Conservation (phyloP, 2,797 vertebrate genomes). For the Gobionotothen gibberifrons region DNA sequence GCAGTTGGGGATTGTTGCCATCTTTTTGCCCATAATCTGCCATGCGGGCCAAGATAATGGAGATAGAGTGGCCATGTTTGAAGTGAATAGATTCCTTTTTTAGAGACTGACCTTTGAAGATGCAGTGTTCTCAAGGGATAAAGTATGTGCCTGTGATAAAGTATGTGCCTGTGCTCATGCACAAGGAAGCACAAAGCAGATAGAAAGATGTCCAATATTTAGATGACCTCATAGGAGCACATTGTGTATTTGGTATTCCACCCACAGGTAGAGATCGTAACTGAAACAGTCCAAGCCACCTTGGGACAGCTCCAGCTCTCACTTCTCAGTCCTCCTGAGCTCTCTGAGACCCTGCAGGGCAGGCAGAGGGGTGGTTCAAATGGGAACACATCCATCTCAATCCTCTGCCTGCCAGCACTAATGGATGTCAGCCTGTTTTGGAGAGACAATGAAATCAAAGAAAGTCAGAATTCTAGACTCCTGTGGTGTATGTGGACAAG, state of each 20-base stretch:
- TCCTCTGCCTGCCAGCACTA: slow-evolving; percentile 67
- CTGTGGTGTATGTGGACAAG: slow-evolving; percentile 34
- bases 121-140: slow-evolving; percentile 9
- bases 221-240: slow-evolving; percentile 7
- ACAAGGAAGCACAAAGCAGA: not conserved
- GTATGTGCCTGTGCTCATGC: not conserved
- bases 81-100: slow-evolving; percentile 37
- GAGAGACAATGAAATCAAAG: slow-evolving; percentile 68
- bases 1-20: slow-evolving; percentile 26
- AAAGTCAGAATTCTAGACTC: slow-evolving; percentile 55
- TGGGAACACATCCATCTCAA: slow-evolving; percentile 78
- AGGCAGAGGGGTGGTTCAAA: slow-evolving; percentile 67
- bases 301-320: slow-evolving; percentile 58
- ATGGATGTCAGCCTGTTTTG: slow-evolving; percentile 70
- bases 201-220: slow-evolving; percentile 19
- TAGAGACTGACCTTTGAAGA: slow-evolving; percentile 23
- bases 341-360: slow-evolving; percentile 49
- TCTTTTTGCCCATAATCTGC: slow-evolving; percentile 51
- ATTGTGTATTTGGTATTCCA: slow-evolving; percentile 51
- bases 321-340: slow-evolving; percentile 50
- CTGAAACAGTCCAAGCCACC: slow-evolving; percentile 38
- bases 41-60: slow-evolving; percentile 17
- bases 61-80: slow-evolving; percentile 16
- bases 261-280: slow-evolving; percentile 49
- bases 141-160: not conserved